Evolutionary conservation across 2,888 invertebrate species (phyloP).

Genomic region (Mesochorus sp.): DNA sequence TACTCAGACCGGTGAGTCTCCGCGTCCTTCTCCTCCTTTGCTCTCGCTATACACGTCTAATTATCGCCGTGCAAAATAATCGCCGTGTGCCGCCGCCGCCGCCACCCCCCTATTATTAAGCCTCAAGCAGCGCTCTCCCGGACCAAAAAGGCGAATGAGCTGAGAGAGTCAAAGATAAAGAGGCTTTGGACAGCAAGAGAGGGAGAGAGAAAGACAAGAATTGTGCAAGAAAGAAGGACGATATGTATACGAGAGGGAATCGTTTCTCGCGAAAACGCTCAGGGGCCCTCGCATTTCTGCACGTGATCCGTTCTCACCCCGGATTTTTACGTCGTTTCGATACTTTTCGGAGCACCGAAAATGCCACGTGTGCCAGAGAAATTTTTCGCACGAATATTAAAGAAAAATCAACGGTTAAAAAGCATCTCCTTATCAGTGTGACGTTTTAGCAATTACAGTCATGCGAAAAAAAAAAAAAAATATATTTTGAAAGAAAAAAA

Average conservation of each 20-base stretch:
- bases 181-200: constrained; percentile 31
- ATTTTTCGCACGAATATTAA: neutral
- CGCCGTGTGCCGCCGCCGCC: constrained; percentile 57
- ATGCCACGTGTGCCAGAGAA: constrained; percentile 14
- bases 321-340: constrained; percentile 51
- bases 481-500: too few species aligned
- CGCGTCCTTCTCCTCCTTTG: constrained; percentile 11
- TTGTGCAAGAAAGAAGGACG: neutral
- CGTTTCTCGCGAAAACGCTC: constrained; percentile 80
- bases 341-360: constrained; percentile 49
- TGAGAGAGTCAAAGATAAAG: constrained; percentile 40
- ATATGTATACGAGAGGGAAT: constrained; percentile 67
- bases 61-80: constrained; percentile 78
- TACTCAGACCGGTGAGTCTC: constrained; percentile 66
- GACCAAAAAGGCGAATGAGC: constrained; percentile 56
- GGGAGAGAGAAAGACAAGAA: constrained; percentile 2
- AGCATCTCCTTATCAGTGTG: too few species aligned
- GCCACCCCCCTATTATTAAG: constrained; percentile 74
- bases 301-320: constrained; percentile 72
- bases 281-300: constrained; percentile 78
- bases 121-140: constrained; percentile 58
- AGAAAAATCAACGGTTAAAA: neutral
- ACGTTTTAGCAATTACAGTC: too few species aligned
- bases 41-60: constrained; percentile 71
- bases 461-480: neutral